phyloP scores from a whole-genome alignment of 2,888 invertebrate species.

The Drosophila melanosoma region DNA sequence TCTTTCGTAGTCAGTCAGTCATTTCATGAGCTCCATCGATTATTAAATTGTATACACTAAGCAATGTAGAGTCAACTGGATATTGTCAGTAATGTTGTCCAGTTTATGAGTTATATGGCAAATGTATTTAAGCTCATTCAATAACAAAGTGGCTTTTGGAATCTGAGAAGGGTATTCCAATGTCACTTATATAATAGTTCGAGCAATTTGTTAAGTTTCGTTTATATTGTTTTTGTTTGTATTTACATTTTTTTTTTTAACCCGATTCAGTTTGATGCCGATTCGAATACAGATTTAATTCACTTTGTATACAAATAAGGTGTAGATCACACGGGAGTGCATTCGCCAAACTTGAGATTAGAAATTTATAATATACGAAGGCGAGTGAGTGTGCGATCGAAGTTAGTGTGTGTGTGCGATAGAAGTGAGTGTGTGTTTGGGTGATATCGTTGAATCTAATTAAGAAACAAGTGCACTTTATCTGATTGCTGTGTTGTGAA shows the following conservation, averaged over 20 bases:
- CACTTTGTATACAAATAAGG: conserved; percentile 34
- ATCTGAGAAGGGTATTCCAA: background rate
- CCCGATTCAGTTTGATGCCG: background rate
- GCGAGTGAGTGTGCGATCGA: background rate
- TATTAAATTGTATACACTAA: conserved; percentile 13
- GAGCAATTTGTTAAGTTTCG: background rate
- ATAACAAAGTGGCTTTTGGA: background rate
- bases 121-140: background rate
- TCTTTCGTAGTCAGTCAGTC: conserved; percentile 40
- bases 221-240: background rate
- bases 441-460: conserved; percentile 59
- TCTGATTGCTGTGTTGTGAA: conserved; percentile 61
- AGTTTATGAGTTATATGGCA: background rate
- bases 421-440: conserved; percentile 10
- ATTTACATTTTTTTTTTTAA: background rate
- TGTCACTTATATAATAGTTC: background rate
- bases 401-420: conserved; percentile 8
- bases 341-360: background rate
- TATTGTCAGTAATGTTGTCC: conserved; percentile 4
- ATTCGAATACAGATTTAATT: conserved; percentile 21
- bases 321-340: conserved; percentile 12
- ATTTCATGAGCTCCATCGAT: conserved; percentile 3
- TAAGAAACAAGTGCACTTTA: conserved; percentile 74
- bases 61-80: background rate
- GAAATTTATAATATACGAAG: background rate